phyloP scores from a whole-genome alignment of 1,140 invertebrate genomes.

The Aphis craccivora region DNA sequence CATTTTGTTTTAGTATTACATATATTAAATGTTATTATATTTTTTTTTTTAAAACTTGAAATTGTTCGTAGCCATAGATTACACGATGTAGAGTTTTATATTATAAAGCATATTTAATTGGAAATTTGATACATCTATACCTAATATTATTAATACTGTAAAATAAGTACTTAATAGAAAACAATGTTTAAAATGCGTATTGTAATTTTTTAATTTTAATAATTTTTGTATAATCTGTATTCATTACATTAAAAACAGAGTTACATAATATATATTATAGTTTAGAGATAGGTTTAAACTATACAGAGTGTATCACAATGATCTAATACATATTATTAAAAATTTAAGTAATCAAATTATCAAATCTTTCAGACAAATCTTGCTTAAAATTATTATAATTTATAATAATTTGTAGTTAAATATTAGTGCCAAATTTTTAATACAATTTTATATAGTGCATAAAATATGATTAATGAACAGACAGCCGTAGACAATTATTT shows the following conservation, averaged over 20 bases:
- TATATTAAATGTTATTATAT: not conserved
- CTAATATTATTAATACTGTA: not conserved
- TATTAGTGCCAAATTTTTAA: not conserved
- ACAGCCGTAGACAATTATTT: not conserved
- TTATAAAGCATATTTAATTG: not conserved
- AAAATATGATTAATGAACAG: not conserved
- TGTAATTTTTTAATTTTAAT: not conserved
- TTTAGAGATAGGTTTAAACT: not conserved
- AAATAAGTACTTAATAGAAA: not conserved
- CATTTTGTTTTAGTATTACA: too few relatives aligned
- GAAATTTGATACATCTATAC: not conserved
- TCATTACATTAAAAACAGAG: not conserved
- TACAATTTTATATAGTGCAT: not conserved
- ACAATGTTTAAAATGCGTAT: not conserved
- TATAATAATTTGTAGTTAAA: too few relatives aligned
- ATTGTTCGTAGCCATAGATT: not conserved
- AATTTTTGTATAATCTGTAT: not conserved
- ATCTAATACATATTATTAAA: too few relatives aligned
- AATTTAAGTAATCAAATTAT: too few relatives aligned
- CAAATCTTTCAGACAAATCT: too few relatives aligned
- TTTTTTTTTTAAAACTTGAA: not conserved
- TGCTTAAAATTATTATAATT: too few relatives aligned
- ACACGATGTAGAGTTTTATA: not conserved
- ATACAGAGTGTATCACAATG: too few relatives aligned
- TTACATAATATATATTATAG: not conserved